Conservation (phyloP, 2,888 invertebrate species). For the Eueremaeus valkanovi region DNA sequence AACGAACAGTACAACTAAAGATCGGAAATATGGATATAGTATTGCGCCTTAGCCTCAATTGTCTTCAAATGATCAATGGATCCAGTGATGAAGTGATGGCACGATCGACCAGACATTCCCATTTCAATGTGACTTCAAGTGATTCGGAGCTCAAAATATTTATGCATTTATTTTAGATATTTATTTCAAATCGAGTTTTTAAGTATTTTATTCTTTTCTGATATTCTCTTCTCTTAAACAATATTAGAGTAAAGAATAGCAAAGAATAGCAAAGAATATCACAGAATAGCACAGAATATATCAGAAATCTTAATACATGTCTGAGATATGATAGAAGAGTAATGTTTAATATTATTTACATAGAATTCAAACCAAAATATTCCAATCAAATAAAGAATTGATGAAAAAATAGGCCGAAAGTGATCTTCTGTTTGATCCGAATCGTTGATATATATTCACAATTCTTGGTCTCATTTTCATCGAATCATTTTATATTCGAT, state of each 20-base stretch:
- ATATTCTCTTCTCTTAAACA: neutral
- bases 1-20: slow-evolving; percentile 17
- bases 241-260: neutral
- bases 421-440: neutral
- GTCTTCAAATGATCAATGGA: slow-evolving; percentile 34
- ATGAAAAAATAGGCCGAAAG: neutral
- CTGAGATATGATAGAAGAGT: neutral
- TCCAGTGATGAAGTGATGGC: slow-evolving; percentile 25
- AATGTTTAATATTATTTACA: neutral
- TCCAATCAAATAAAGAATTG: slow-evolving; percentile 3
- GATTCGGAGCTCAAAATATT: neutral
- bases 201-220: neutral
- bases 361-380: neutral
- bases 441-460: neutral
- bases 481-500: neutral
- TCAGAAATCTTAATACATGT: neutral
- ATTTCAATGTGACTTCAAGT: neutral
- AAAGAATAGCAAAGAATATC: neutral
- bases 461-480: neutral
- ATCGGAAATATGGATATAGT: slow-evolving; percentile 35
- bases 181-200: slow-evolving; percentile 18
- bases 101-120: slow-evolving; percentile 18
- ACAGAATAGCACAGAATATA: neutral
- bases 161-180: neutral
- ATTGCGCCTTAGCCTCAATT: slow-evolving; percentile 29